Conservation (phyloP, 2,797 vertebrate genomes). For the Synaphobranchus kaupii region DNA sequence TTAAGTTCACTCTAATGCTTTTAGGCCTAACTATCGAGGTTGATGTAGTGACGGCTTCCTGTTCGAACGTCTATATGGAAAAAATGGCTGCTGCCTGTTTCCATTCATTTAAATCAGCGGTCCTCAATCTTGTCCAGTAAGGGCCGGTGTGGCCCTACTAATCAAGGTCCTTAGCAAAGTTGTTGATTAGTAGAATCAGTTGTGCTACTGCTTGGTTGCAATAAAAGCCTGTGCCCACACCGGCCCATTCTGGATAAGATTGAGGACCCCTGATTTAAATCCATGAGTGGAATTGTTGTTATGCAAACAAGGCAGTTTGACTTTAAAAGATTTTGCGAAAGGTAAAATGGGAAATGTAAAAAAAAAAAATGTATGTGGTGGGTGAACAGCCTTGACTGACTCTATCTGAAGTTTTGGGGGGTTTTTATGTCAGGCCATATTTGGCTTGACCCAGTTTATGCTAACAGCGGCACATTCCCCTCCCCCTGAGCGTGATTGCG, state of each 20-base stretch:
- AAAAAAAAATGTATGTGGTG: background rate
- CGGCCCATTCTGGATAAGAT: too few species aligned
- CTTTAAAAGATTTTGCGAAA: background rate
- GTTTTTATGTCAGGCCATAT: background rate
- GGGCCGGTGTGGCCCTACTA: too few species aligned
- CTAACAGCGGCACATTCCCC: background rate
- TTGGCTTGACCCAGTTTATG: background rate
- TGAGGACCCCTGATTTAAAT: background rate
- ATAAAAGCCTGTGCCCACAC: too few species aligned
- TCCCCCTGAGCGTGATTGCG: background rate
- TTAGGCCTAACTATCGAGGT: background rate
- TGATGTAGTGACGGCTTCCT: background rate
- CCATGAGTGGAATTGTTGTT: background rate
- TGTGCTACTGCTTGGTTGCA: too few species aligned
- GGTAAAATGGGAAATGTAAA: background rate
- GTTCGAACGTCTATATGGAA: too few species aligned
- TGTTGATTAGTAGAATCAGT: too few species aligned
- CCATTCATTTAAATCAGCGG: too few species aligned
- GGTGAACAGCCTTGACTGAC: background rate
- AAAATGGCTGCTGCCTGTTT: too few species aligned
- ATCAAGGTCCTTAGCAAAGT: too few species aligned
- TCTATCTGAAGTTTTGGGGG: background rate
- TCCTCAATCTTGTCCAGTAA: too few species aligned
- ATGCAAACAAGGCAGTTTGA: background rate
- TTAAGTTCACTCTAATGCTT: background rate